phyloP scores from a whole-genome alignment of 2,797 vertebrate species.

The Alcedo quadribrachys region DNA sequence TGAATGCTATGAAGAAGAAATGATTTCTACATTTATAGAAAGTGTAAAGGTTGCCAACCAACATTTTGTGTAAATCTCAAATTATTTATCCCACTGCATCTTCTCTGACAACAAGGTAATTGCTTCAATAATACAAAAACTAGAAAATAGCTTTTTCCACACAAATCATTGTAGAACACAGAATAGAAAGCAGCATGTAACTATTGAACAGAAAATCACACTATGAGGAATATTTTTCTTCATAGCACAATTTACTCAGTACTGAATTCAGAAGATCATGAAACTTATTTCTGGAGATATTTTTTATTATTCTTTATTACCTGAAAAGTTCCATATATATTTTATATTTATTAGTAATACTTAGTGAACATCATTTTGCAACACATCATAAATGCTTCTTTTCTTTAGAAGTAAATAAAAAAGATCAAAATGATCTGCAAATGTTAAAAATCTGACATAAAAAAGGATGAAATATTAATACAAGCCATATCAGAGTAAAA shows the following conservation, averaged over 20 bases:
- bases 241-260: neutral
- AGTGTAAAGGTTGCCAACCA: constrained; percentile 25
- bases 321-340: neutral
- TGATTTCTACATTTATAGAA: constrained; percentile 42
- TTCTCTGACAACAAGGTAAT: constrained; percentile 72
- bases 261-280: neutral
- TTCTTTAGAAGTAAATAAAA: neutral
- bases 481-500: neutral
- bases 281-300: neutral
- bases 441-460: neutral
- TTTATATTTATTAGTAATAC: neutral
- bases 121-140: constrained; percentile 68
- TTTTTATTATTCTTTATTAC: neutral
- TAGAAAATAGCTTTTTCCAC: constrained; percentile 45
- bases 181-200: constrained; percentile 30
- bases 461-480: neutral
- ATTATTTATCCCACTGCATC: constrained; percentile 67
- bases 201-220: constrained; percentile 24
- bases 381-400: neutral
- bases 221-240: neutral
- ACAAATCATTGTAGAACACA: constrained; percentile 47
- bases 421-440: neutral
- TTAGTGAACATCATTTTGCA: neutral
- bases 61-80: constrained; percentile 51
- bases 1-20: constrained; percentile 37